Percentiles rank a stretch among this genome's conserved stretches.
These are phyloP conservation scores for Myotis brandtii DNA, from an alignment of 2,113 vertebrate species.

Conservation along the genomic window DNA sequence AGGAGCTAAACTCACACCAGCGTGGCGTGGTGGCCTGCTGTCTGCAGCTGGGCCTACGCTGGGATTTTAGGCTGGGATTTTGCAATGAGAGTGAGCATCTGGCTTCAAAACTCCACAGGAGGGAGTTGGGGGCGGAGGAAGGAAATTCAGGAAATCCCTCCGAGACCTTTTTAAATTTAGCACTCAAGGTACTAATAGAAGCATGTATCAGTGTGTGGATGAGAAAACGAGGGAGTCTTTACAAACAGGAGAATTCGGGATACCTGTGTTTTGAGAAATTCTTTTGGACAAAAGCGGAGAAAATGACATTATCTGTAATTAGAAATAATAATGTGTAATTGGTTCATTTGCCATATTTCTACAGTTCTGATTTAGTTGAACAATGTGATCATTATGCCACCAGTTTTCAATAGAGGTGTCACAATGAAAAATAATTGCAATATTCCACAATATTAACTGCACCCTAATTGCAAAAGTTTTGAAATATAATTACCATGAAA, in stretches of 20 bases:
- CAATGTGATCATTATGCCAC: conserved; percentile 92
- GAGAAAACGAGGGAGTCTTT: conserved; percentile 42
- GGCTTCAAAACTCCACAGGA: conserved; percentile 57
- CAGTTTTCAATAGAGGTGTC: conserved; percentile 92
- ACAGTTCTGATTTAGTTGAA: conserved; percentile 91
- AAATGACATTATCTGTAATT: conserved; percentile 92
- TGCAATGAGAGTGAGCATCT: conserved; percentile 59
- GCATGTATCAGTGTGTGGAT: neutral
- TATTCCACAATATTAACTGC: conserved; percentile 93
- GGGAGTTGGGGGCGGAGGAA: neutral
- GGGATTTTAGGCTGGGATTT: conserved; percentile 31
- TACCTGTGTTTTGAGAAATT: conserved; percentile 86
- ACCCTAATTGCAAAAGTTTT: conserved; percentile 94
- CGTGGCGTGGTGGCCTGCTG: neutral
- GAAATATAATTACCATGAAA: conserved; percentile 94
- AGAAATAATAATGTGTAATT: conserved; percentile 93
- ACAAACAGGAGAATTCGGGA: conserved; percentile 74
- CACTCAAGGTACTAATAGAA: conserved; percentile 44
- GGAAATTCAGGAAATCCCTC: neutral
- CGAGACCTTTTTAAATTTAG: conserved; percentile 63
- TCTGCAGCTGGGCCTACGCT: neutral
- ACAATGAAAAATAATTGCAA: conserved; percentile 94
- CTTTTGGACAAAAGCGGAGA: conserved; percentile 88
- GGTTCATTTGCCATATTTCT: conserved; percentile 93
- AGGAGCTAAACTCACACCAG: neutral